A percentile compares a stretch with the other conserved stretches of the same genome.
These are phyloP conservation scores for Haliclona indistincta DNA, from an alignment of 37 sponge, comb jelly and placozoan species.

Conservation along the genomic window DNA sequence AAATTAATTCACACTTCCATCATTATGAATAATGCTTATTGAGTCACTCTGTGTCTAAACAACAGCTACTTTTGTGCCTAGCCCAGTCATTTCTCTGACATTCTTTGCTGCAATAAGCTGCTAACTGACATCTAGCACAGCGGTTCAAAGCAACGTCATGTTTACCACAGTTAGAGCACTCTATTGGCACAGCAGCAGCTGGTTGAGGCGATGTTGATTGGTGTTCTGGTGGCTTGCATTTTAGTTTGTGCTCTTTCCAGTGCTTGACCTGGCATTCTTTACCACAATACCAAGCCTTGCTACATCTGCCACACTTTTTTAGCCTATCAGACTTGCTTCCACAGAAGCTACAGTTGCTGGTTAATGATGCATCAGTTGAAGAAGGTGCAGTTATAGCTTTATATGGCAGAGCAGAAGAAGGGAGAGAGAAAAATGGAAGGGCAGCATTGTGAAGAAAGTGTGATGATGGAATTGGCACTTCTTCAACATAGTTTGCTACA, in stretches of 20 bases:
- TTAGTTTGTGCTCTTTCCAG: slow-evolving; percentile 7
- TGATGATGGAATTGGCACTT: too few relatives aligned
- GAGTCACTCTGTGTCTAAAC: too few relatives aligned
- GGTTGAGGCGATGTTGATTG: too few relatives aligned
- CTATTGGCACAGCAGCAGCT: background rate
- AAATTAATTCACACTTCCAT: too few relatives aligned
- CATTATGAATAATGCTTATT: too few relatives aligned
- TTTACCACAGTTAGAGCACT: slow-evolving; percentile 4
- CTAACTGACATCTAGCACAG: slow-evolving; percentile 13
- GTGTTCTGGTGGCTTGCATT: too few relatives aligned
- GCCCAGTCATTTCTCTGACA: slow-evolving; percentile 15
- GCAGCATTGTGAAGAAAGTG: too few relatives aligned
- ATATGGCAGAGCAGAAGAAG: too few relatives aligned
- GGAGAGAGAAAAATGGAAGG: too few relatives aligned
- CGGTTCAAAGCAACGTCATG: background rate
- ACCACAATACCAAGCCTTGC: background rate
- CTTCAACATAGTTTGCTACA: too few relatives aligned
- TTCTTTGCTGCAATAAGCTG: background rate
- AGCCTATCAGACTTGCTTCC: background rate
- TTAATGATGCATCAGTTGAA: too few relatives aligned
- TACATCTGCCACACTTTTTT: background rate
- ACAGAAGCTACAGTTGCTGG: background rate
- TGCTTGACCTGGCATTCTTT: slow-evolving; percentile 1
- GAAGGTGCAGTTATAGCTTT: too few relatives aligned
- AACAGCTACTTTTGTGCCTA: background rate